Conservation (phyloP, 2,113 vertebrate species). For the Pitta sordida region DNA sequence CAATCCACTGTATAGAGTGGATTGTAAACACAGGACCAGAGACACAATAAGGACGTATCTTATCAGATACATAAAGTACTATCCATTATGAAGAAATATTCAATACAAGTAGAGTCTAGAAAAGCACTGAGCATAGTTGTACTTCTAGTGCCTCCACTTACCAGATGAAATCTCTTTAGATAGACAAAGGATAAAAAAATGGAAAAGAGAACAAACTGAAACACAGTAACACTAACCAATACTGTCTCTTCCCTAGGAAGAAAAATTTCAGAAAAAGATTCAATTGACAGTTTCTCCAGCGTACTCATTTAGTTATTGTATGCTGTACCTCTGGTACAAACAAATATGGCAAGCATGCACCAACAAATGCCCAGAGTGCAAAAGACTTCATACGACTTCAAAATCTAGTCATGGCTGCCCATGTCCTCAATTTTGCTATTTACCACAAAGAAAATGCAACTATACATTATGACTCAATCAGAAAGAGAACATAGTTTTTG, state of each 20-base stretch:
- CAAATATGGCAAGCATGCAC: not conserved
- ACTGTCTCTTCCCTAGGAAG: not conserved
- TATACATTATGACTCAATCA: not conserved
- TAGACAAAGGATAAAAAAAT: not conserved
- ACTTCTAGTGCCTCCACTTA: not conserved
- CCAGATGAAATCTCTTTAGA: not conserved
- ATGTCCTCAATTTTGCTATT: not conserved
- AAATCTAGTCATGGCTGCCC: not conserved
- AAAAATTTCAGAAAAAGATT: not conserved
- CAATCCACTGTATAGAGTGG: not conserved
- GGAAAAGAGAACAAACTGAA: not conserved
- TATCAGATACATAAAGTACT: not conserved
- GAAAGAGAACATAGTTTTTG: not conserved
- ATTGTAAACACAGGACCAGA: conserved; percentile 28
- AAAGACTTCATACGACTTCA: not conserved
- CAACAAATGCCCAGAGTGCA: not conserved
- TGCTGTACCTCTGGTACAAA: not conserved
- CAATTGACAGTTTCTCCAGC: not conserved
- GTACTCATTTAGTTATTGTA: rapidly evolving
- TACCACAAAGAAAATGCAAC: not conserved
- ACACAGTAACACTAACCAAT: not conserved
- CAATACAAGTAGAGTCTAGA: not conserved
- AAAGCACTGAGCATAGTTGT: not conserved
- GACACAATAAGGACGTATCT: not conserved
- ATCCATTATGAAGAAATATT: not conserved